A percentile compares a stretch with the other conserved stretches of the same genome.
phyloP scores from a whole-genome alignment of 1,140 invertebrate species.

The Drosophila carrolli region DNA sequence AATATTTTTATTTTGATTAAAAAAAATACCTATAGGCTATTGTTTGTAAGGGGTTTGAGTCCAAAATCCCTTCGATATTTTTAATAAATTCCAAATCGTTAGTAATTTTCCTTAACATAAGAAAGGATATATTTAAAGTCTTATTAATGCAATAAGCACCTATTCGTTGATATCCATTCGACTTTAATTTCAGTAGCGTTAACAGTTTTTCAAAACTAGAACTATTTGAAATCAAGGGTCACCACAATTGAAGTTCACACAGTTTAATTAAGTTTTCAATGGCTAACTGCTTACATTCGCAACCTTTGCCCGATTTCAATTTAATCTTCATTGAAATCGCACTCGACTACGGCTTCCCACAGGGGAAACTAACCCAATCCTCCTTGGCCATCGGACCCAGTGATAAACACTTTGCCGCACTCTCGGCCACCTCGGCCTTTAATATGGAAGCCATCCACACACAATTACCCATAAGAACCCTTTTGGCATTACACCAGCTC shows the following conservation, averaged over 20 bases:
- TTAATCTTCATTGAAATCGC: slow-evolving; percentile 44
- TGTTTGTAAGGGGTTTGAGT: no score
- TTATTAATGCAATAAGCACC: no score
- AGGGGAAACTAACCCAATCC: slow-evolving; percentile 17
- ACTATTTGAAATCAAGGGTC: slow-evolving; percentile 11
- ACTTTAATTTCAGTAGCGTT: no score
- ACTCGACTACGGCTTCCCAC: slow-evolving; percentile 25
- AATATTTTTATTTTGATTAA: no score
- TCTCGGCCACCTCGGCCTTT: slow-evolving; percentile 23
- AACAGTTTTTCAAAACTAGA: not conserved
- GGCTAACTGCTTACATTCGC: slow-evolving; percentile 22
- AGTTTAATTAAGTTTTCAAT: slow-evolving; percentile 39
- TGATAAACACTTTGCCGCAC: slow-evolving; percentile 51
- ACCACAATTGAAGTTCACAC: slow-evolving; percentile 22
- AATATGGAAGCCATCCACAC: slow-evolving; percentile 53
- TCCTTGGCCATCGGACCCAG: slow-evolving; percentile 17
- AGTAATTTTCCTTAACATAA: no score
- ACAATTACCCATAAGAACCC: slow-evolving; percentile 76
- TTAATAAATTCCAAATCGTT: no score
- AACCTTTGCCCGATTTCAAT: slow-evolving; percentile 17
- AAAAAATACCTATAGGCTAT: no score
- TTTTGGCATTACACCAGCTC: slow-evolving; percentile 67
- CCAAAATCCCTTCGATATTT: no score
- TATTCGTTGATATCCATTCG: no score
- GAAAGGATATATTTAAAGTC: no score